Conservation (phyloP, 2,888 invertebrate species). For the Ceriagrion tenellum region DNA sequence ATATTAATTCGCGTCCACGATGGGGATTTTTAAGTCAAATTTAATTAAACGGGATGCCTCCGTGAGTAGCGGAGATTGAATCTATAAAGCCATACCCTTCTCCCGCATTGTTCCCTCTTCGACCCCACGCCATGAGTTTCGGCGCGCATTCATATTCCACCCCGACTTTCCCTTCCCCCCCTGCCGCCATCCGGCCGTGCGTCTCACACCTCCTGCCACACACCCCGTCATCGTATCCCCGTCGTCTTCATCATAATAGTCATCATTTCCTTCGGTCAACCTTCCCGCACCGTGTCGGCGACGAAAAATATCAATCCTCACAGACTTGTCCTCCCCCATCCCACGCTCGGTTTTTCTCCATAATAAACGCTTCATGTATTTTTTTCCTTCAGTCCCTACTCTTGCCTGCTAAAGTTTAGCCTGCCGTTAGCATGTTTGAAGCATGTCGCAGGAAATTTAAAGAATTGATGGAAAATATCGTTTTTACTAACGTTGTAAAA, state of each 20-base stretch:
- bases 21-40: background rate
- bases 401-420: too few relatives aligned
- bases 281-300: too few relatives aligned
- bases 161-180: background rate
- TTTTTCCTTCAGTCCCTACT: too few relatives aligned
- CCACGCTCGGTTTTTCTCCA: too few relatives aligned
- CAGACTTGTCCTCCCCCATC: too few relatives aligned
- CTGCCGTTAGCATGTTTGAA: too few relatives aligned
- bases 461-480: too few relatives aligned
- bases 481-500: too few relatives aligned
- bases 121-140: background rate
- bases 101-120: conserved; percentile 4
- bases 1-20: background rate
- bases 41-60: background rate
- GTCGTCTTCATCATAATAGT: background rate
- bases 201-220: background rate
- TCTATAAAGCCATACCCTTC: background rate
- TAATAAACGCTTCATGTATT: too few relatives aligned
- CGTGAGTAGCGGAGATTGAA: background rate
- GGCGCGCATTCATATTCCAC: background rate
- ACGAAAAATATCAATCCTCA: too few relatives aligned
- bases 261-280: background rate
- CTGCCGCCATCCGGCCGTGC: background rate
- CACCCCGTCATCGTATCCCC: background rate
- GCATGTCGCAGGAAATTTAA: too few relatives aligned